Conservation (phyloP, 2,797 vertebrate species). For the Calcarius lapponicus region DNA sequence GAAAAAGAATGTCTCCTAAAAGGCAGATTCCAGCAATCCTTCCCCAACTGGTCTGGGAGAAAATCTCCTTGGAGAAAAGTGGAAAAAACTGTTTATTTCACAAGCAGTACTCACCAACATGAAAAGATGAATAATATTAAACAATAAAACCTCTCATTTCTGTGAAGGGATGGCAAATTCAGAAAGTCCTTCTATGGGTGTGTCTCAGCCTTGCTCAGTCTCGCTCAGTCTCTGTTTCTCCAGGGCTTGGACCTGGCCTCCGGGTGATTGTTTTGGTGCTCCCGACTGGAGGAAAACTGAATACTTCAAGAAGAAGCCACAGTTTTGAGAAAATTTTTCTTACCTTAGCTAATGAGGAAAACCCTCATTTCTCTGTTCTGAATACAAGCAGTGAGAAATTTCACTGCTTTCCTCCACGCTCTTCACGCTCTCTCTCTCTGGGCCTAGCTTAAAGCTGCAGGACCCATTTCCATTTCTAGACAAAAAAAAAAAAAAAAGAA, state of each 20-base stretch:
- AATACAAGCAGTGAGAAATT: neutral
- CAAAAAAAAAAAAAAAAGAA: no score
- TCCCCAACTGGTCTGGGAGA: neutral
- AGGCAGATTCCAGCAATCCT: neutral
- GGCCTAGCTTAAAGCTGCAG: neutral
- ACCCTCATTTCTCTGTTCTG: neutral
- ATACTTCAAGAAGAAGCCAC: neutral
- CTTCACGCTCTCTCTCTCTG: no score
- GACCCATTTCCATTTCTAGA: neutral
- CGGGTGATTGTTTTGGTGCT: neutral
- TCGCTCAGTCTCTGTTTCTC: neutral
- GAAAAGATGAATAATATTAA: neutral
- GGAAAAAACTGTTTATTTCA: neutral
- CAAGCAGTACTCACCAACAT: neutral
- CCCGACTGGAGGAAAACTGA: fast-evolving
- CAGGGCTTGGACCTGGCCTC: fast-evolving
- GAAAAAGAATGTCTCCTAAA: neutral
- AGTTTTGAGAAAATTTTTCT: neutral
- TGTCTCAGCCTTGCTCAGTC: neutral
- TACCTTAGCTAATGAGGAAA: neutral
- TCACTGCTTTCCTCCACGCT: fast-evolving
- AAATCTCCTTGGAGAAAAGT: neutral
- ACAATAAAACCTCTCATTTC: neutral
- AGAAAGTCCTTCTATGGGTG: neutral
- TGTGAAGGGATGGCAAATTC: neutral